Percentiles rank a stretch among this genome's conserved stretches.
Evolutionary conservation across 2,888 invertebrate genomes (phyloP).

Genomic region (Ochropacha duplaris): DNA sequence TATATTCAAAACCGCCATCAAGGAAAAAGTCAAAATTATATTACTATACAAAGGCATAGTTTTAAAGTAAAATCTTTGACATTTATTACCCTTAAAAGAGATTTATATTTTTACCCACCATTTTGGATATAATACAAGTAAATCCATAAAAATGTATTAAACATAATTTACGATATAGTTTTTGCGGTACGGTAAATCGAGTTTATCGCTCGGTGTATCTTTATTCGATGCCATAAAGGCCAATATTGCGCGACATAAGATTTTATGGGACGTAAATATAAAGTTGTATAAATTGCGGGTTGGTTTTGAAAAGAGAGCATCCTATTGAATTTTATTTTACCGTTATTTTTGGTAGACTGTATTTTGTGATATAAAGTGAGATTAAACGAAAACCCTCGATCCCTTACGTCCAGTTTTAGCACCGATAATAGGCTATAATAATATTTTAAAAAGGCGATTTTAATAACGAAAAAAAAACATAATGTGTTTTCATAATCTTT

Average conservation of each 20-base stretch:
- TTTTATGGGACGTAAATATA: conserved; percentile 18
- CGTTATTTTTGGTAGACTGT: not conserved
- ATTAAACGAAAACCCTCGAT: too few species aligned
- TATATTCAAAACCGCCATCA: too few species aligned
- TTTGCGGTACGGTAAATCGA: conserved; percentile 47
- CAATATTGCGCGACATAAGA: conserved; percentile 9
- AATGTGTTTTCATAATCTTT: too few species aligned
- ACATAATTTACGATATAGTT: conserved; percentile 55
- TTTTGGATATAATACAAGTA: conserved; percentile 49
- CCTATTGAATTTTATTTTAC: not conserved
- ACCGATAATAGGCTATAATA: too few species aligned
- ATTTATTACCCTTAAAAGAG: conserved; percentile 63
- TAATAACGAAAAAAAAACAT: too few species aligned
- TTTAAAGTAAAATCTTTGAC: conserved; percentile 59
- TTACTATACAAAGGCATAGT: not conserved
- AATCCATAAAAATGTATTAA: conserved; percentile 36
- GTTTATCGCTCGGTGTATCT: conserved; percentile 43
- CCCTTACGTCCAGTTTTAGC: too few species aligned
- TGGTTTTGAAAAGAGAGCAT: not conserved
- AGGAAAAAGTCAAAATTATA: not conserved
- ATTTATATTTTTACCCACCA: conserved; percentile 52
- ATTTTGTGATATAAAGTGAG: not conserved
- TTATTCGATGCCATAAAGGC: conserved; percentile 32
- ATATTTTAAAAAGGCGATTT: too few species aligned
- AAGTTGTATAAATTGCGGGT: conserved; percentile 10